phyloP scores from a whole-genome alignment of 2,113 vertebrate species.

The Todiramphus saurophagus region DNA sequence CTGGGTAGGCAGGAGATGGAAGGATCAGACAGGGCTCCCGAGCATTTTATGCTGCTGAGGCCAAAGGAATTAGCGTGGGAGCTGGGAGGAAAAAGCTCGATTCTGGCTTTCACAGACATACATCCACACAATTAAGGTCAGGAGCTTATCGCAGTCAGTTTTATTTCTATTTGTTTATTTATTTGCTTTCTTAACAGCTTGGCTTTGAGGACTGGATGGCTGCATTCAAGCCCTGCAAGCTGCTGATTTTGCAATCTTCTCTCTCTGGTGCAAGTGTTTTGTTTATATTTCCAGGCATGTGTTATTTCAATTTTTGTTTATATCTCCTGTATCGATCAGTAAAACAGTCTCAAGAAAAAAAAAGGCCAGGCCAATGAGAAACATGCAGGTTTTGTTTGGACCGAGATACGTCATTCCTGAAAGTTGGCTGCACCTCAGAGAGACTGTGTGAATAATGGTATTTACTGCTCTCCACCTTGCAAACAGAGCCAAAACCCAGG shows the following conservation, averaged over 20 bases:
- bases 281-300: constrained; percentile 56
- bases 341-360: constrained; percentile 38
- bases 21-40: fast-evolving
- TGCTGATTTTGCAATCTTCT: constrained; percentile 54
- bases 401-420: constrained; percentile 56
- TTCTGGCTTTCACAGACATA: background rate
- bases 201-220: background rate
- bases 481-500: constrained; percentile 29
- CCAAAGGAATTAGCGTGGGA: background rate
- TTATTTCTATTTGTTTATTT: background rate
- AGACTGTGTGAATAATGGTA: constrained; percentile 48
- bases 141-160: background rate
- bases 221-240: background rate
- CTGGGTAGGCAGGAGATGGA: background rate
- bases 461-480: constrained; percentile 64
- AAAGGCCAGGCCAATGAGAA: constrained; percentile 58
- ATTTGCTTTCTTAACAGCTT: constrained; percentile 20
- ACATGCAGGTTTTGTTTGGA: constrained; percentile 68
- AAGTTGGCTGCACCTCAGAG: constrained; percentile 69
- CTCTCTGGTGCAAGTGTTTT: constrained; percentile 14
- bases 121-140: background rate
- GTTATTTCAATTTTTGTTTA: constrained; percentile 60
- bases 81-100: background rate
- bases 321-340: constrained; percentile 65
- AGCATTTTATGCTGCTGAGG: background rate